phyloP scores from a whole-genome alignment of 2,113 vertebrate genomes.

The Oreochromis aureus region DNA sequence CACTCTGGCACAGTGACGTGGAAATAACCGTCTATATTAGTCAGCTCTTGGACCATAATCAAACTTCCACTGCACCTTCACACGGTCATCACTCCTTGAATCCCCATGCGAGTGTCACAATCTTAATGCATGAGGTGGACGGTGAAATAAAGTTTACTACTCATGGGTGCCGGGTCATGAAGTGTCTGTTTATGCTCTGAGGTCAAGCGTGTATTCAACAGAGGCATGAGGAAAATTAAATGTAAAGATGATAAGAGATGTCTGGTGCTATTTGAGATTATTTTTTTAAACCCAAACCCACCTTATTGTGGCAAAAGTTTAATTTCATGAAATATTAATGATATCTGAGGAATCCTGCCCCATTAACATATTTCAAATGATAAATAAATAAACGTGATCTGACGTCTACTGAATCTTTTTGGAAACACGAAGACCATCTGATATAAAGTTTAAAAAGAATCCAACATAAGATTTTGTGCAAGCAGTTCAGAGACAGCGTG shows the following conservation, averaged over 20 bases:
- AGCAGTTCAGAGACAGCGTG: conserved; percentile 13
- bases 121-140: conserved; percentile 53
- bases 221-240: not conserved
- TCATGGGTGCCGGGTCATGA: conserved; percentile 25
- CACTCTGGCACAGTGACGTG: conserved; percentile 48
- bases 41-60: conserved; percentile 39
- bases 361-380: not conserved
- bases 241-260: not conserved
- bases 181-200: conserved; percentile 10
- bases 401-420: not conserved
- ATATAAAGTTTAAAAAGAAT: conserved; percentile 15
- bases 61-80: conserved; percentile 44
- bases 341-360: not conserved
- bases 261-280: not conserved
- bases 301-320: not conserved
- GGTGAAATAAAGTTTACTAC: conserved; percentile 34
- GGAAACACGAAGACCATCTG: not conserved
- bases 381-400: not conserved
- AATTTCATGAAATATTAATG: conserved; percentile 4
- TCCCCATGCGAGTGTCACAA: conserved; percentile 53
- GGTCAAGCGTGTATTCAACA: conserved; percentile 17
- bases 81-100: conserved; percentile 29
- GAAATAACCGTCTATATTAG: conserved; percentile 43
- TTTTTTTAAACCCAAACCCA: not conserved
- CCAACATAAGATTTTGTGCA: conserved; percentile 28